Conservation (phyloP, 2,113 vertebrate genomes). For the Thunnus thynnus region DNA sequence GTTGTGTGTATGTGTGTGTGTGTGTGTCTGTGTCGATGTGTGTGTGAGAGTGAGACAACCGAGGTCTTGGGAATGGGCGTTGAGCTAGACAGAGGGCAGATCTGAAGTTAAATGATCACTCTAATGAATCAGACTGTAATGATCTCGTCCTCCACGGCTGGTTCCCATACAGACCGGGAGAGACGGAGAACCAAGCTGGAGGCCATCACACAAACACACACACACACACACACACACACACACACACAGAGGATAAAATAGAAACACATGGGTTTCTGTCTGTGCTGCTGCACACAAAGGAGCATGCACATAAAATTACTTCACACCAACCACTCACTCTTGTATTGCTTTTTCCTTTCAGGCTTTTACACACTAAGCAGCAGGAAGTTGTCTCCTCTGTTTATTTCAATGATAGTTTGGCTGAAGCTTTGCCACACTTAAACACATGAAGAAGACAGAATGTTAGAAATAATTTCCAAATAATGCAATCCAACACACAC, state of each 20-base stretch:
- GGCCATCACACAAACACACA: slow-evolving; percentile 35
- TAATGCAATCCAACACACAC: background rate
- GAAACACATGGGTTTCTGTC: slow-evolving; percentile 82
- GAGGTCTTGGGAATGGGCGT: slow-evolving; percentile 46
- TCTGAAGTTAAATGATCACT: slow-evolving; percentile 85
- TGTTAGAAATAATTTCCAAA: background rate
- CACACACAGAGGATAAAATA: slow-evolving; percentile 77
- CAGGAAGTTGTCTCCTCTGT: slow-evolving; percentile 24
- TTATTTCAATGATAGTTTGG: slow-evolving; percentile 21
- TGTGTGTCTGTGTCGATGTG: background rate
- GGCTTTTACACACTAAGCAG: slow-evolving; percentile 2
- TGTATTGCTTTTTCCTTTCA: slow-evolving; percentile 23
- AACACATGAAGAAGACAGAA: background rate
- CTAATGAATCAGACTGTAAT: slow-evolving; percentile 87
- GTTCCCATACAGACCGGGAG: slow-evolving; percentile 77
- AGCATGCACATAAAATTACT: slow-evolving; percentile 52
- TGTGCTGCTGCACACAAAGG: slow-evolving; percentile 45
- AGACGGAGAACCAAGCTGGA: slow-evolving; percentile 53
- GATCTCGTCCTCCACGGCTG: slow-evolving; percentile 74
- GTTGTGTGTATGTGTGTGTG: background rate
- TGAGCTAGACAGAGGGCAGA: slow-evolving; percentile 79
- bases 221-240: slow-evolving; percentile 9
- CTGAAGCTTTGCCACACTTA: background rate
- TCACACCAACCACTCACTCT: slow-evolving; percentile 39
- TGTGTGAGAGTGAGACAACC: background rate